phyloP scores from a whole-genome alignment of 2,797 vertebrate species.

The Chaunax sp. region DNA sequence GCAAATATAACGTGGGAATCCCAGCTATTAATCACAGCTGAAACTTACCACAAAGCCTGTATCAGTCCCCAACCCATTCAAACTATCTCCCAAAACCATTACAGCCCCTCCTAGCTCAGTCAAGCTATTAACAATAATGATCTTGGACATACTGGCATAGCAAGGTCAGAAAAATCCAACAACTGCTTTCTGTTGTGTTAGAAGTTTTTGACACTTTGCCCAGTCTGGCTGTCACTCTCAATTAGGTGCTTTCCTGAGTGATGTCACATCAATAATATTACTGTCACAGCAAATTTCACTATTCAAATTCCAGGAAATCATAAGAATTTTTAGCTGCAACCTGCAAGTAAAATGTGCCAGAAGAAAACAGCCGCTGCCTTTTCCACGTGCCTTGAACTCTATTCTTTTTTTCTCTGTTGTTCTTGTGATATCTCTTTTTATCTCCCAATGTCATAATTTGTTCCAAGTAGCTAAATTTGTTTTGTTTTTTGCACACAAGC shows the following conservation, averaged over 20 bases:
- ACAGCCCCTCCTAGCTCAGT: conserved; percentile 21
- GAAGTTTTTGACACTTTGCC: conserved; percentile 16
- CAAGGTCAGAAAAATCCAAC: conserved; percentile 31
- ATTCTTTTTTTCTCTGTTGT: not conserved
- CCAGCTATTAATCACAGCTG: conserved; percentile 73
- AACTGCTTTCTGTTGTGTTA: conserved; percentile 9
- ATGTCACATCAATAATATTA: conserved; percentile 10
- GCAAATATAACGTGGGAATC: conserved; percentile 75
- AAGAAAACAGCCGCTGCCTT: conserved; percentile 1
- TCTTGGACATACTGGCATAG: conserved; percentile 16
- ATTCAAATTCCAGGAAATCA: conserved; percentile 12
- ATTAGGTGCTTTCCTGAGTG: conserved; percentile 17
- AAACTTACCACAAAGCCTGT: conserved; percentile 58
- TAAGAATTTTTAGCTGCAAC: not conserved
- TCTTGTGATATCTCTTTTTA: conserved; percentile 15
- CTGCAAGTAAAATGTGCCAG: conserved; percentile 5
- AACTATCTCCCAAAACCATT: conserved; percentile 54
- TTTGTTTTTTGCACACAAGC: not conserved
- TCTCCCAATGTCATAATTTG: conserved; percentile 39
- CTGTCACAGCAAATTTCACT: conserved; percentile 10
- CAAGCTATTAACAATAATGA: conserved; percentile 41
- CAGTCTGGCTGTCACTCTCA: conserved; percentile 10
- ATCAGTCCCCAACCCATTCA: conserved; percentile 49
- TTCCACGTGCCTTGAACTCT: not conserved
- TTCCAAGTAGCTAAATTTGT: not conserved